Conservation (phyloP, 2,113 vertebrate genomes). For the Protobothrops flavoviridis region DNA sequence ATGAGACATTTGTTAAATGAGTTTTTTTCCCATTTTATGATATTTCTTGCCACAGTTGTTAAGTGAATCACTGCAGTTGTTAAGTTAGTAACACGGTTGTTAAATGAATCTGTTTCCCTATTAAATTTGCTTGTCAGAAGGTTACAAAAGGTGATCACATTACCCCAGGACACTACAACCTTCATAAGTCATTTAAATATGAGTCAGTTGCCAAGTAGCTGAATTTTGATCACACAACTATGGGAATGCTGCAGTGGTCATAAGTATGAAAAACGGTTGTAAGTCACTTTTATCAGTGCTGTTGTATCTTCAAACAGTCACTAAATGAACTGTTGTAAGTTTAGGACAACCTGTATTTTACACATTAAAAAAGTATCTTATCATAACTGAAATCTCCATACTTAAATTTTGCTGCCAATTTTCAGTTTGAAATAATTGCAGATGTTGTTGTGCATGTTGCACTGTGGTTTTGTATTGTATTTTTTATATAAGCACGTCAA, state of each 20-base stretch:
- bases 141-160: not conserved
- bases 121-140: not conserved
- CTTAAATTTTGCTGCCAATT: slow-evolving; percentile 43
- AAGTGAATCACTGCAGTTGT: not conserved
- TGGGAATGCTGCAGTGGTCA: not conserved
- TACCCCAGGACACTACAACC: not conserved
- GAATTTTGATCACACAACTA: not conserved
- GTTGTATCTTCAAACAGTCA: not conserved
- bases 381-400: slow-evolving; percentile 37
- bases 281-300: not conserved
- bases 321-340: not conserved
- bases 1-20: not conserved
- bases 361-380: not conserved
- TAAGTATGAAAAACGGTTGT: not conserved
- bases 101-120: not conserved
- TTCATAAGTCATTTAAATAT: not conserved
- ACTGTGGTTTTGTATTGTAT: slow-evolving; percentile 31
- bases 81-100: not conserved
- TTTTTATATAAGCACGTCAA: slow-evolving; percentile 60
- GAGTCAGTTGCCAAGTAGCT: not conserved
- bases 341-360: not conserved
- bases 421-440: slow-evolving; percentile 54
- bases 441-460: slow-evolving; percentile 13
- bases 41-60: not conserved
- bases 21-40: not conserved